Evolutionary conservation across 2,113 vertebrate species (phyloP).

Genomic region (Labeo rohita): DNA sequence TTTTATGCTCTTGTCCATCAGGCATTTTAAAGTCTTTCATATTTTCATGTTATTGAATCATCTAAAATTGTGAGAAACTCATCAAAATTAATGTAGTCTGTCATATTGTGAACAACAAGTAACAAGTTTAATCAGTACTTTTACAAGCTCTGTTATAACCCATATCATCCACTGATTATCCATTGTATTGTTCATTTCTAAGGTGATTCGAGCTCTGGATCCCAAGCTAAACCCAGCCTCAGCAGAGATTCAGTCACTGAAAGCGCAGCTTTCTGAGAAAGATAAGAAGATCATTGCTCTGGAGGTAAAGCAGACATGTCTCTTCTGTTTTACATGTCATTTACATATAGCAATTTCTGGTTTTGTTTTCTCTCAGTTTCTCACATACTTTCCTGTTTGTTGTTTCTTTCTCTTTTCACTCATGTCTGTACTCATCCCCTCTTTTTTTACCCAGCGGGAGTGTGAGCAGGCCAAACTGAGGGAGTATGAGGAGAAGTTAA

Average conservation of each 20-base stretch:
- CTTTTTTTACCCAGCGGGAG: slow-evolving; percentile 76
- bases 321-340: not conserved
- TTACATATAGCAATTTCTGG: not conserved
- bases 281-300: slow-evolving; percentile 88
- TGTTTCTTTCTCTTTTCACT: not conserved
- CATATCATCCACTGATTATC: not conserved
- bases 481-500: slow-evolving; percentile 94
- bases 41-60: not conserved
- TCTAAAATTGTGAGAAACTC: not conserved
- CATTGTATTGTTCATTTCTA: not conserved
- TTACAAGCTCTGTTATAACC: not conserved
- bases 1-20: not conserved
- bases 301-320: slow-evolving; percentile 77
- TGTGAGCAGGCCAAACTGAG: slow-evolving; percentile 90
- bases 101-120: not conserved
- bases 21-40: not conserved
- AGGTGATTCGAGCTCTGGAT: slow-evolving; percentile 96
- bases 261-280: slow-evolving; percentile 86
- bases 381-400: not conserved
- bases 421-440: not conserved
- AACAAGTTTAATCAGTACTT: not conserved
- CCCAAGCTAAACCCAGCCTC: slow-evolving; percentile 96
- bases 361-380: not conserved
- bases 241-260: slow-evolving; percentile 92
- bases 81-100: not conserved